Evolutionary conservation across 2,113 vertebrate genomes (phyloP), one percentile per base, ranked within the genome.

Genomic region (Ailuropoda melanoleuca): DNA sequence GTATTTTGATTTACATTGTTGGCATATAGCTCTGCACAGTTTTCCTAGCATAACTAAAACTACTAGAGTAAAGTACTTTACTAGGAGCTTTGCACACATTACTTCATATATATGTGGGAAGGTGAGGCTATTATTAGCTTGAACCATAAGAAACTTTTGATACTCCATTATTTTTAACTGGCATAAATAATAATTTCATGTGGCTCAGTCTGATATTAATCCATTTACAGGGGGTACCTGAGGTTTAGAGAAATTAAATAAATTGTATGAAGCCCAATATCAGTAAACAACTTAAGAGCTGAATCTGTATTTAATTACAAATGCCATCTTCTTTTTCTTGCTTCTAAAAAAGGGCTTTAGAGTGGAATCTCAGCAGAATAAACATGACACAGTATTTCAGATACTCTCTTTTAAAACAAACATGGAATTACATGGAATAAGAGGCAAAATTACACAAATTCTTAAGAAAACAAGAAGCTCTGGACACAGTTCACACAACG

Each of bases 21-120:
- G 62, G 8, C 50, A 58, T 39, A 77, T 21, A 86, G 68, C 34
- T n/a, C 56, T 86, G 19, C 39, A 72, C 6, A 55, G 37, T 64
- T 74, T 96, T 82, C 58, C 86, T 70, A 86, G 0, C 4, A n/a
- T 77, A 74, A 90, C 46, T 88, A 81, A 93, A 97, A 86, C 75
- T 90, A 64, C 50, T 37, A 13, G 64, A 88, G 58, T 39, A 13
- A 56, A 68, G 13, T 2, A 75, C 55, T 78, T 37, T 14, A 50
- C 10, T 64, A 37, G 43, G 31, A 91, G 23, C 1, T 90, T 48
- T 77, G 31, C 14, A 62, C 46, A 70, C 34, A 77, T 95, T 75
- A 46, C 11, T 81, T 60, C 55, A 75, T 46, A 62, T 34, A n/a
- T 34, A 29, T 62, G 1, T 58, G 39, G 58, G 12, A 70, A 70